Base-by-base conservation (phyloP, 2,797 vertebrate species). In the Diplodus sargus region DNA sequence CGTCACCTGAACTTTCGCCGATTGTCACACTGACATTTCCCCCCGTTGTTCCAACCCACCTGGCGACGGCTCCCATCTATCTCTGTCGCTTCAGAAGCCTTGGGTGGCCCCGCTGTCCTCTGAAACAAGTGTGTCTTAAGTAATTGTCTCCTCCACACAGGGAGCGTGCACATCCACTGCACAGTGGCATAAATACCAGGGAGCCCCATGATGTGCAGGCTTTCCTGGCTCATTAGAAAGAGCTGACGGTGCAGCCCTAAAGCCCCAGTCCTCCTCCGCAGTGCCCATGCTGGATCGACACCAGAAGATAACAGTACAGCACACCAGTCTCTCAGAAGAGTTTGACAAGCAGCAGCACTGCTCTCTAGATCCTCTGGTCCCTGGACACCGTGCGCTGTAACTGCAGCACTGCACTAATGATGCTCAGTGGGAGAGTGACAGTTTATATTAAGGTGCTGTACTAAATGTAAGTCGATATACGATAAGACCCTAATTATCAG, bases 151-250 rank as follows among this genome's bases (percentile, higher is more conserved):
- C 68, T 72, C 70, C 58, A 65, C 51, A 20, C 70, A 62, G 72
- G 75, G 68, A 81, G 45, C 56, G 51, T 70, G 54, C 77, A 82
- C 78, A 83, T 78, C 82, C 78, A 73, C 85, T 74, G 85, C 85
- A 91, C 76, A 79, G 86, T 89, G 87, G 85, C 81, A 90, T 85
- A 85, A 89, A 84, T 82, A 85, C 70, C 65, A 78, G 86, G 87
- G 87, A 92, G 80, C 78, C 90, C 88, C 76, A 51, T 68, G 61
- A 91, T 91, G 72, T 83, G 67, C 85, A 91, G 90, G 86, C 84
- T 88, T 88, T 89, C 87, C 87, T 89, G 2, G 62, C 88, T 93
- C 89, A 91, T 93, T 92, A 92, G 66, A 92, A 93, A 93, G 78
- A 89, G 93, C 92, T 94, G 93, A 94, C 87, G 43, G 69, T 86